phyloP scores from a whole-genome alignment of 37 sponge, comb jelly and placozoan genomes.

The Oscarella lobularis region DNA sequence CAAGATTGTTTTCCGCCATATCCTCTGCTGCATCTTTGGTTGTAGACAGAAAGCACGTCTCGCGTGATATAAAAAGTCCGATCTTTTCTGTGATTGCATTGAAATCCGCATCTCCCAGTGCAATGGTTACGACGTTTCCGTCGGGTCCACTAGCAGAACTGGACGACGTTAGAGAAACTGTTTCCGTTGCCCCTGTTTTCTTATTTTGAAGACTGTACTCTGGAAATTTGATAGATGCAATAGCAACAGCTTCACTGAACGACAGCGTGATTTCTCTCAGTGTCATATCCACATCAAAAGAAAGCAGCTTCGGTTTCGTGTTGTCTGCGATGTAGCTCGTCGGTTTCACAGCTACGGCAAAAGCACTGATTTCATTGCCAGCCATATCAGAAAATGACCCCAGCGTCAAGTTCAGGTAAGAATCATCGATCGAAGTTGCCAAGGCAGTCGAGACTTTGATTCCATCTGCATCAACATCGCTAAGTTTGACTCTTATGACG shows the following conservation, averaged over 20 bases:
- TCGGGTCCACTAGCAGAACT: neutral
- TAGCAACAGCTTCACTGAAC: slow-evolving; percentile 65
- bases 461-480: slow-evolving; percentile 31
- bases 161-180: neutral
- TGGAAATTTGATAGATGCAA: slow-evolving; percentile 12
- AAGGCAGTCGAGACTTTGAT: slow-evolving; percentile 34
- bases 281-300: slow-evolving; percentile 48
- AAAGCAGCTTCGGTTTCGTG: slow-evolving; percentile 27
- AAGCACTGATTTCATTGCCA: slow-evolving; percentile 18
- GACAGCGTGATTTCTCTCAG: slow-evolving; percentile 34
- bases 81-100: neutral
- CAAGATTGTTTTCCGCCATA: slow-evolving; percentile 27
- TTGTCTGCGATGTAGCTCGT: slow-evolving; percentile 18
- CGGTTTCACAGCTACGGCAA: neutral
- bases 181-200: neutral
- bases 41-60: slow-evolving; percentile 5
- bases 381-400: slow-evolving; percentile 37
- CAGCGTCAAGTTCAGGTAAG: slow-evolving; percentile 35
- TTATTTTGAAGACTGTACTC: slow-evolving; percentile 10
- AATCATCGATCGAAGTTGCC: slow-evolving; percentile 13
- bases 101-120: neutral
- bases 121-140: neutral
- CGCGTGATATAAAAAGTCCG: neutral
- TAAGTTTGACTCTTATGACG: slow-evolving; percentile 28
- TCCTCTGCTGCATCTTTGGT: slow-evolving; percentile 20